Percentiles rank a stretch among this genome's conserved stretches.
phyloP scores from a whole-genome alignment of 1,140 invertebrate species.

The Megalonaias nervosa region DNA sequence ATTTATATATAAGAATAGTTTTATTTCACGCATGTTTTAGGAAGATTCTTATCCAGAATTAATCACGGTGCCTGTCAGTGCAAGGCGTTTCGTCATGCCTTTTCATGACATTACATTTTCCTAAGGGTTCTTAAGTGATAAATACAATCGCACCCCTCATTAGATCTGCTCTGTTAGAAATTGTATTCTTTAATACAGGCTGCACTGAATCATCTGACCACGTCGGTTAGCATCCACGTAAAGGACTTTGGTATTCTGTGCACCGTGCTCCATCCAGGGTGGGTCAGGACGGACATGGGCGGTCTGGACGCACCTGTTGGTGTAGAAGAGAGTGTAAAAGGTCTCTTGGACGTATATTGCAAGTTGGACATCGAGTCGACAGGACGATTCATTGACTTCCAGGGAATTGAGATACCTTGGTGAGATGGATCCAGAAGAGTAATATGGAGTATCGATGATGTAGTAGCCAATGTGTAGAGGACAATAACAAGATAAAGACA shows the following conservation, averaged over 20 bases:
- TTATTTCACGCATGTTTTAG: too few species aligned
- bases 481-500: too few species aligned
- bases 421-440: neutral
- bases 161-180: too few species aligned
- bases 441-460: too few species aligned
- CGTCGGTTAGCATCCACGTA: conserved; percentile 87
- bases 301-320: conserved; percentile 78
- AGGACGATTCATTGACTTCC: conserved; percentile 26
- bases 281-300: conserved; percentile 93
- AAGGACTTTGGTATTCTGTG: conserved; percentile 83
- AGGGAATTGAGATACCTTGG: conserved; percentile 15
- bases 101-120: too few species aligned
- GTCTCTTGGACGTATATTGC: neutral
- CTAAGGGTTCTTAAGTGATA: too few species aligned
- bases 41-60: too few species aligned
- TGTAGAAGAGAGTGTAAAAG: conserved; percentile 7
- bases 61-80: too few species aligned
- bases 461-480: too few species aligned
- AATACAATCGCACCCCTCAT: too few species aligned
- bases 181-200: conserved; percentile 74
- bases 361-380: conserved; percentile 1
- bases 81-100: too few species aligned
- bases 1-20: too few species aligned
- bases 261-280: conserved; percentile 87
- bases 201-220: conserved; percentile 89